phyloP scores from a whole-genome alignment of 2,888 invertebrate genomes.

The Mycalesis mineus region DNA sequence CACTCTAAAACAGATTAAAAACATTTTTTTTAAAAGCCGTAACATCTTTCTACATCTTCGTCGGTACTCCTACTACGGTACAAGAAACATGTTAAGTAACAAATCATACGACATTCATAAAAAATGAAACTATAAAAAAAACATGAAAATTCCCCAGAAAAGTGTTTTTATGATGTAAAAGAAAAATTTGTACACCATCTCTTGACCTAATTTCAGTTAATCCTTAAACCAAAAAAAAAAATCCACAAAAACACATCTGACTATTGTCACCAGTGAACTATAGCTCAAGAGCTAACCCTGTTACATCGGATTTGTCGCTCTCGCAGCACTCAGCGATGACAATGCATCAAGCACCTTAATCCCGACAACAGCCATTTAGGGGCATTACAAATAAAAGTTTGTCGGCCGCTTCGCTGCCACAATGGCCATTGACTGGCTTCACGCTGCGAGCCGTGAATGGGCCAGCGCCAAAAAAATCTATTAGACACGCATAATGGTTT shows the following conservation, averaged over 20 bases:
- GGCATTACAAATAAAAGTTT: constrained; percentile 74
- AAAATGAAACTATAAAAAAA: too few species aligned
- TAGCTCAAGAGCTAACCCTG: constrained; percentile 21
- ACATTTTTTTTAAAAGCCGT: too few species aligned
- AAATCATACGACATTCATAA: too few species aligned
- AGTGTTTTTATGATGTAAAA: too few species aligned
- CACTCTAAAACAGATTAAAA: too few species aligned
- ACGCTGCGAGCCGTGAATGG: constrained; percentile 73
- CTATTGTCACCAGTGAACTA: constrained; percentile 1
- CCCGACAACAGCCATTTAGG: constrained; percentile 75
- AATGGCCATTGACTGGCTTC: constrained; percentile 72
- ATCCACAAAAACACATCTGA: not conserved
- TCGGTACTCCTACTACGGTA: too few species aligned
- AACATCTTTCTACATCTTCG: too few species aligned
- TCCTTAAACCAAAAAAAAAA: not conserved
- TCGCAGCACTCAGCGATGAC: constrained; percentile 56
- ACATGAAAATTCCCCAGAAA: too few species aligned
- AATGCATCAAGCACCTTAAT: constrained; percentile 66
- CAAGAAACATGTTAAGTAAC: too few species aligned
- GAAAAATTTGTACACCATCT: too few species aligned
- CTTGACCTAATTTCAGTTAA: not conserved
- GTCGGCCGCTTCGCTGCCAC: constrained; percentile 58
- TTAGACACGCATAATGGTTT: constrained; percentile 71
- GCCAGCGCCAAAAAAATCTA: constrained; percentile 70
- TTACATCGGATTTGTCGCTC: constrained; percentile 46